Conservation (phyloP, 23 tunicate genomes). For the Halocynthia roretzi region DNA sequence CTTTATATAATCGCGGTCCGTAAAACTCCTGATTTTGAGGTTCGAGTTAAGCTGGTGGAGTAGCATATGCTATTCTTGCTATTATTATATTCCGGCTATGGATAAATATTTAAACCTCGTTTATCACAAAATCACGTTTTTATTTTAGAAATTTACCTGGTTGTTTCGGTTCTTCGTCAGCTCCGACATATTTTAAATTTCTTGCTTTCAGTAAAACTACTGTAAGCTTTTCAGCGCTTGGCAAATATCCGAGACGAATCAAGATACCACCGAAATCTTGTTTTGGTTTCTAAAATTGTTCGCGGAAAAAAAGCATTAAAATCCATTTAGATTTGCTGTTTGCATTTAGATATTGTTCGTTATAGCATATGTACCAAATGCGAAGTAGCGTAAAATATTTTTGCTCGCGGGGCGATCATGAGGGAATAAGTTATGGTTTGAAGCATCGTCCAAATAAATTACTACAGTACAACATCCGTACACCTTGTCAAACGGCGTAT, state of each 20-base stretch:
- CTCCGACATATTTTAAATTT: conserved; percentile 34
- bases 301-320: neutral
- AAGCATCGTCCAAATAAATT: too few species aligned
- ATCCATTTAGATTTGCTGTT: neutral
- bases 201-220: conserved; percentile 79
- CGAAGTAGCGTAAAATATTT: neutral
- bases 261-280: conserved; percentile 56
- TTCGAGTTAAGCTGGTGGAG: too few species aligned
- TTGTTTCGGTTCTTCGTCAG: conserved; percentile 31
- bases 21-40: too few species aligned
- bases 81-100: too few species aligned
- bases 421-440: too few species aligned
- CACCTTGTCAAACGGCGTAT: too few species aligned
- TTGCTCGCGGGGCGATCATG: neutral
- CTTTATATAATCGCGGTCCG: too few species aligned
- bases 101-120: too few species aligned
- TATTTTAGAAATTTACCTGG: too few species aligned
- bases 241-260: conserved; percentile 75
- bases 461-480: too few species aligned
- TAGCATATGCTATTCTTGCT: too few species aligned
- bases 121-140: too few species aligned
- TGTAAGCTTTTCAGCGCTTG: conserved; percentile 79
- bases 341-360: neutral
- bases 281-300: neutral
- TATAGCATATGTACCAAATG: neutral